Conservation (phyloP, 1,140 invertebrate genomes). For the Drosophila nasuta region DNA sequence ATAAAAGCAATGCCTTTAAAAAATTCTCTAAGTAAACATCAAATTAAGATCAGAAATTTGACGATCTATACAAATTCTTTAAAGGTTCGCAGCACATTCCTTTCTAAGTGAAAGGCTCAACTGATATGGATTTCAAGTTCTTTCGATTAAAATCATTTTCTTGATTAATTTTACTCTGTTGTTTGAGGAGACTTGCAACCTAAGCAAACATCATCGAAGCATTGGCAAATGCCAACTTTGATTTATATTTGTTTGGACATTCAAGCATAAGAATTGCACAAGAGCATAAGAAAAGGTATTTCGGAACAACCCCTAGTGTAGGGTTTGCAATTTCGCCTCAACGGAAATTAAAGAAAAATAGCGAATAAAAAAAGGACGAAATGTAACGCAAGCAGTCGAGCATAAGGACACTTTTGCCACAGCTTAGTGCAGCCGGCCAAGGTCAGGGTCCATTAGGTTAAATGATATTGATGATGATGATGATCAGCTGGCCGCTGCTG, state of each 20-base stretch:
- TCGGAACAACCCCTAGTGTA: conserved; percentile 24
- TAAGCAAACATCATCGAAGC: conserved; percentile 56
- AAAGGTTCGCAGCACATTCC: not conserved
- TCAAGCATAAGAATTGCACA: conserved; percentile 59
- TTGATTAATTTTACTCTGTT: conserved; percentile 12
- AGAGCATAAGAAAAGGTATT: conserved; percentile 13
- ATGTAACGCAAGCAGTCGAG: conserved; percentile 55
- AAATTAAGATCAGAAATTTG: too few species aligned
- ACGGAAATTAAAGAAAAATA: conserved; percentile 64
- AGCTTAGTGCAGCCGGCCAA: conserved; percentile 73
- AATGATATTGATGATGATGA: conserved; percentile 81
- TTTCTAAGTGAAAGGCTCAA: not conserved
- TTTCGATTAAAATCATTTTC: conserved; percentile 10
- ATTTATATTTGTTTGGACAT: conserved; percentile 81
- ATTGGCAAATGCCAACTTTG: conserved; percentile 54
- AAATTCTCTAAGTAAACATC: too few species aligned
- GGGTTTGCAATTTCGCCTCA: conserved; percentile 53
- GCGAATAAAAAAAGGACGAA: conserved; percentile 27
- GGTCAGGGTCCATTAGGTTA: conserved; percentile 83
- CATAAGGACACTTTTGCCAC: conserved; percentile 79
- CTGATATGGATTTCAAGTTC: not conserved
- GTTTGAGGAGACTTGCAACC: conserved; percentile 40
- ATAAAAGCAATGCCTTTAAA: not conserved
- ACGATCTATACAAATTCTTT: too few species aligned
- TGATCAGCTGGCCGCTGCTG: conserved; percentile 64